Evolutionary conservation across 2,888 invertebrate species (phyloP).

Genomic region (Holacanthella duospinosa): DNA sequence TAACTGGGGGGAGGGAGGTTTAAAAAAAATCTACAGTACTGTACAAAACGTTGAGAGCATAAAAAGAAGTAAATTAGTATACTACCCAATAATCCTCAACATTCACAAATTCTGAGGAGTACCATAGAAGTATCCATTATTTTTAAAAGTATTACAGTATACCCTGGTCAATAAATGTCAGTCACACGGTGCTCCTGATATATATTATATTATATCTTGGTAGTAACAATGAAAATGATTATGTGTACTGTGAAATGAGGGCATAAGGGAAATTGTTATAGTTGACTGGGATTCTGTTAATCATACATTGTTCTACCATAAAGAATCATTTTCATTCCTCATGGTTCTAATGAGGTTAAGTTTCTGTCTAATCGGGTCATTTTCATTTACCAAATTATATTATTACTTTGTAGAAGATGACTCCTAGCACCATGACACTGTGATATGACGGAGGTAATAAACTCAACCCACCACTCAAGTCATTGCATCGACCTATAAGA

Average conservation of each 20-base stretch:
- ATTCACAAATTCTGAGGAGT: background rate
- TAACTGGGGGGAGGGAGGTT: background rate
- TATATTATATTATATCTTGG: slow-evolving; percentile 1
- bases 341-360: too few relatives aligned
- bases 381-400: too few relatives aligned
- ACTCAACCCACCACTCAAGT: background rate
- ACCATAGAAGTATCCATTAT: background rate
- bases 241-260: background rate
- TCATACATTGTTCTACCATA: too few relatives aligned
- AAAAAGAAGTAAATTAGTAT: background rate
- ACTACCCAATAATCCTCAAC: background rate
- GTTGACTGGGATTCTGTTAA: too few relatives aligned
- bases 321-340: too few relatives aligned
- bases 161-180: slow-evolving; percentile 6
- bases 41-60: background rate
- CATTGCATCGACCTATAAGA: slow-evolving; percentile 7
- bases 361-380: too few relatives aligned
- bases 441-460: slow-evolving; percentile 8
- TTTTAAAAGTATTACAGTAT: background rate
- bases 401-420: too few relatives aligned
- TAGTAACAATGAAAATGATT: slow-evolving; percentile 6
- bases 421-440: background rate
- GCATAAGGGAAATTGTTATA: background rate
- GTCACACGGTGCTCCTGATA: slow-evolving; percentile 1
- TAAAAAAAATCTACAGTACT: background rate